phyloP scores from a whole-genome alignment of 1,140 invertebrate genomes.

The Atta colombica region DNA sequence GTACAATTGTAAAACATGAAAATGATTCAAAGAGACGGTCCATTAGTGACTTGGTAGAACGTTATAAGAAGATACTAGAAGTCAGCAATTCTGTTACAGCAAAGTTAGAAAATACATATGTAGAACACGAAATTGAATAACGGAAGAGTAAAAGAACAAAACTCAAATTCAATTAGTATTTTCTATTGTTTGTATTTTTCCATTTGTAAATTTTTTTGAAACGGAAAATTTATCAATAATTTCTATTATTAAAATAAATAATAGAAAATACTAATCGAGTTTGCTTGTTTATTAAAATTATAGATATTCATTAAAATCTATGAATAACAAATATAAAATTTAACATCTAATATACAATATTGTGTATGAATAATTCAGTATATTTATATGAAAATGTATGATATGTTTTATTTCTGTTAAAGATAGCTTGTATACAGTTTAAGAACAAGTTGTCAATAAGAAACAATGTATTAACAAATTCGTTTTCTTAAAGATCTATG shows the following conservation, averaged over 20 bases:
- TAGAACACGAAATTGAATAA: conserved; percentile 35
- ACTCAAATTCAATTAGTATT: no score
- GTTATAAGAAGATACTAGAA: conserved; percentile 79
- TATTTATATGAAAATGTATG: background rate
- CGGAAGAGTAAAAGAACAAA: background rate
- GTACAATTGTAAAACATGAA: conserved; percentile 50
- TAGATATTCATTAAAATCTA: conserved; percentile 33
- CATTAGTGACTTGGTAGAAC: conserved; percentile 81
- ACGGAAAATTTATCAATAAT: background rate
- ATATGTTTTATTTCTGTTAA: conserved; percentile 22
- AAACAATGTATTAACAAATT: background rate
- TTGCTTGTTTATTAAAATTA: conserved; percentile 33
- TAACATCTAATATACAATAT: conserved; percentile 2
- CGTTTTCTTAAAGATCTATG: background rate
- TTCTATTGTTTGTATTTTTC: background rate
- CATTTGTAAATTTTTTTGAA: conserved; percentile 15
- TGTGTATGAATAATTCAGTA: conserved; percentile 25
- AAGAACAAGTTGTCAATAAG: conserved; percentile 3
- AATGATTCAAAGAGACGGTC: conserved; percentile 68
- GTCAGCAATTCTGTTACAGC: background rate
- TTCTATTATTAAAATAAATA: background rate
- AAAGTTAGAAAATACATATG: conserved; percentile 26
- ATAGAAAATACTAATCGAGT: background rate
- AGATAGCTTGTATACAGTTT: conserved; percentile 7
- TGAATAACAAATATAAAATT: conserved; percentile 27